Conservation (phyloP, 2,797 vertebrate genomes). For the Falco biarmicus region DNA sequence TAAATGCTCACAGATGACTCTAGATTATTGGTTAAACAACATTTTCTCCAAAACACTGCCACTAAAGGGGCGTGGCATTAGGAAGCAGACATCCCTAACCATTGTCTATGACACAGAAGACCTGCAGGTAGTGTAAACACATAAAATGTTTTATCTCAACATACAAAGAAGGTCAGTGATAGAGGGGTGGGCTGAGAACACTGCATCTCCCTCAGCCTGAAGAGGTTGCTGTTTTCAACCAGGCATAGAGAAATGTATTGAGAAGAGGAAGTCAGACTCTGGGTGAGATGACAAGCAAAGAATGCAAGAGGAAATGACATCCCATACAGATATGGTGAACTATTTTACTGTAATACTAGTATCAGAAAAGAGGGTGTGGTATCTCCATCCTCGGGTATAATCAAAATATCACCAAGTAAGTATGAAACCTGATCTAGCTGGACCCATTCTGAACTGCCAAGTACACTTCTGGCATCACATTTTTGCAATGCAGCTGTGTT, state of each 20-base stretch:
- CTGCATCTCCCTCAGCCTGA: neutral
- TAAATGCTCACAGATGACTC: neutral
- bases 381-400: neutral
- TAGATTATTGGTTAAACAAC: neutral
- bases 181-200: neutral
- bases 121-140: neutral
- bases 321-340: neutral
- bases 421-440: neutral
- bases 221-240: neutral
- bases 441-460: neutral
- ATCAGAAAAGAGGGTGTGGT: neutral
- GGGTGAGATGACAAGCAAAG: neutral
- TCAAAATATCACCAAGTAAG: neutral
- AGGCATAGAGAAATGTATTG: rapidly evolving
- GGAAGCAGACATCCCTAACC: neutral
- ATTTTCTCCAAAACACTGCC: neutral
- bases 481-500: rapidly evolving
- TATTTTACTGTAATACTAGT: neutral
- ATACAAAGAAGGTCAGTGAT: neutral
- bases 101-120: neutral
- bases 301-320: neutral
- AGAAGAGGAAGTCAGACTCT: neutral
- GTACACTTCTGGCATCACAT: neutral
- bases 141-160: neutral
- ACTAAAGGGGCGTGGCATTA: neutral